Evolutionary conservation across 2,888 invertebrate genomes (phyloP).

Genomic region (Acronicta alni): DNA sequence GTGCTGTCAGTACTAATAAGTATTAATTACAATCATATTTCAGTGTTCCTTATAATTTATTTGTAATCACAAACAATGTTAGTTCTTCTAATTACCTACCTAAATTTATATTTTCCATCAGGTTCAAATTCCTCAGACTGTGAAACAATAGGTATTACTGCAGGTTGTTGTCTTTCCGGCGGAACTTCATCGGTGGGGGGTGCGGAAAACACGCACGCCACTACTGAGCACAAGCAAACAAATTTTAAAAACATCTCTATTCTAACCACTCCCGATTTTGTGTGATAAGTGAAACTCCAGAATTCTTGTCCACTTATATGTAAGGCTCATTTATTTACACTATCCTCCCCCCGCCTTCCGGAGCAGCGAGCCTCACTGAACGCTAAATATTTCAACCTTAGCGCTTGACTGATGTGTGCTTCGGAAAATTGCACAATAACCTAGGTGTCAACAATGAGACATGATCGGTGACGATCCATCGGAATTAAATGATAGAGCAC

Average conservation of each 20-base stretch:
- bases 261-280: conserved; percentile 74
- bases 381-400: conserved; percentile 89
- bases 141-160: conserved; percentile 85
- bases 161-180: conserved; percentile 74
- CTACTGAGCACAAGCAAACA: conserved; percentile 65
- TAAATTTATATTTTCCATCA: conserved; percentile 88
- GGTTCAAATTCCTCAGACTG: conserved; percentile 86
- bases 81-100: conserved; percentile 76
- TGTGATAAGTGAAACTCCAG: conserved; percentile 83
- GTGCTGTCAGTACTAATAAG: neutral
- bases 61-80: neutral
- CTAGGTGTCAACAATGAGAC: conserved; percentile 84
- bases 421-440: conserved; percentile 86
- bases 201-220: conserved; percentile 67
- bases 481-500: conserved; percentile 69
- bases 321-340: conserved; percentile 87
- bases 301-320: conserved; percentile 83
- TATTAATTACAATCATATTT: neutral
- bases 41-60: too few relatives aligned
- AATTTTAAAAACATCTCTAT: conserved; percentile 75
- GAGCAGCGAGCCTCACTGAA: conserved; percentile 77
- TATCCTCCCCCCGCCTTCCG: conserved; percentile 86
- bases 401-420: conserved; percentile 84
- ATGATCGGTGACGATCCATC: conserved; percentile 75
- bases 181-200: conserved; percentile 71